Base-by-base conservation (phyloP, 2,113 vertebrate genomes). In the Felis chaus region DNA sequence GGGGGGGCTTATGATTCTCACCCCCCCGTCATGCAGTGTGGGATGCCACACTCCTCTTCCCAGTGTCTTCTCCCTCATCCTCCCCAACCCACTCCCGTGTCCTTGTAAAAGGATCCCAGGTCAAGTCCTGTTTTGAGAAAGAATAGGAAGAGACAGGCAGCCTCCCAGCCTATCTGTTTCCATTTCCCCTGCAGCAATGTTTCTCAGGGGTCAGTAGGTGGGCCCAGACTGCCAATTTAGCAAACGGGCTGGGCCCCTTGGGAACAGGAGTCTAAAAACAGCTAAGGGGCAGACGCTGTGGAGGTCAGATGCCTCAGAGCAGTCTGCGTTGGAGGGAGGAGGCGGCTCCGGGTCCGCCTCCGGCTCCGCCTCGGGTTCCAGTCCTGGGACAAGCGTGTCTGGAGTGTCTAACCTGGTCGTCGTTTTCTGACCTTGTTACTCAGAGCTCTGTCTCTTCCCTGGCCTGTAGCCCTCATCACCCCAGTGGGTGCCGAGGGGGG, bases 191-290 rank as follows among this genome's bases (percentile, higher is more conserved):
- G 31, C 19, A 45, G 31, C 16, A 4, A 1, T 53, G 31, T 73
- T 90, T 79, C 83, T 69, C 55, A 18, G 73, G 76, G 82, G 29
- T 85, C 81, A 19, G 78, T 31, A 33, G 68, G 85, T 74, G 91
- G 69, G 66, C 15, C 53, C 15, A 53, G 68, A 4, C 71, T 63
- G 65, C 74, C 31, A 33, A 9, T 69, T 81, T 91, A 95, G 81
- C 55, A 33, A 74, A 55, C 2, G 8, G 45, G 45, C 33, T 18
- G 18, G 78, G 65, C 78, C 89, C 57, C 89, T 83, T 87, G 91
- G 92, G 93, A 91, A 31, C 76, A 16, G 31, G 36, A 86, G 21
- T 91, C 86, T 95, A 93, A 92, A 95, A 96, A 91, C 66, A 95
- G 91, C 79, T 3, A 50, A 82, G 48, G n/a, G 53, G 79, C 86